Conservation (phyloP, 2,113 vertebrate genomes). For the Sciurus niger region DNA sequence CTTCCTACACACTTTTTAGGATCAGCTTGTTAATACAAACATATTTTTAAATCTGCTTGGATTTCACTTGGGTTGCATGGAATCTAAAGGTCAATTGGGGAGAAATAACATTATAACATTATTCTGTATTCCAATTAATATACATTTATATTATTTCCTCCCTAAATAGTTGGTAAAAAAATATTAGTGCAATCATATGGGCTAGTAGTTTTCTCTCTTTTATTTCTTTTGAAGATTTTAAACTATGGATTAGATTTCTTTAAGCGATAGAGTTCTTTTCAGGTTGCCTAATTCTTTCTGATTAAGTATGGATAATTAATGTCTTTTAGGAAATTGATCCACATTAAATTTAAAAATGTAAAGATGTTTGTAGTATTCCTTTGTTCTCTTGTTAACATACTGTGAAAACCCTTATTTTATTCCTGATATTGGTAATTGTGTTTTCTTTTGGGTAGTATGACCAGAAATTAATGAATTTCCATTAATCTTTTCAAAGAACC, state of each 20-base stretch:
- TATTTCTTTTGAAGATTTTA: neutral
- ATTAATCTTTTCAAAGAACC: neutral
- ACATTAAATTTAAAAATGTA: neutral
- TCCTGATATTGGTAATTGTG: neutral
- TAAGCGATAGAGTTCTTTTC: neutral
- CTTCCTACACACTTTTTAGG: conserved; percentile 1
- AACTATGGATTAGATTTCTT: neutral
- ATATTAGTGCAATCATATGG: neutral
- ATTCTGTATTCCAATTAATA: neutral
- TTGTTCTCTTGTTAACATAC: neutral
- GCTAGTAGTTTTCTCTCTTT: neutral
- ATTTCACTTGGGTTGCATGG: neutral
- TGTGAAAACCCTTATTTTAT: neutral
- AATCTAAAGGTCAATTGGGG: neutral
- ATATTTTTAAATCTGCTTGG: neutral
- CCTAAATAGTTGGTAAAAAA: conserved; percentile 11
- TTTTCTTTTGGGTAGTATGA: neutral
- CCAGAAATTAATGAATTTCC: neutral
- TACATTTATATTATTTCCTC: neutral
- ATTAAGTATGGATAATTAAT: neutral
- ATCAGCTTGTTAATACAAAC: neutral
- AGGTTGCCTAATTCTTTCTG: neutral
- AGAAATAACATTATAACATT: neutral
- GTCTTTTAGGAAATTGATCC: neutral
- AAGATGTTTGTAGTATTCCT: neutral